These are phyloP conservation scores for Asbolus verrucosus DNA, from an alignment of 1,140 invertebrate species.

Conservation along the genomic window DNA sequence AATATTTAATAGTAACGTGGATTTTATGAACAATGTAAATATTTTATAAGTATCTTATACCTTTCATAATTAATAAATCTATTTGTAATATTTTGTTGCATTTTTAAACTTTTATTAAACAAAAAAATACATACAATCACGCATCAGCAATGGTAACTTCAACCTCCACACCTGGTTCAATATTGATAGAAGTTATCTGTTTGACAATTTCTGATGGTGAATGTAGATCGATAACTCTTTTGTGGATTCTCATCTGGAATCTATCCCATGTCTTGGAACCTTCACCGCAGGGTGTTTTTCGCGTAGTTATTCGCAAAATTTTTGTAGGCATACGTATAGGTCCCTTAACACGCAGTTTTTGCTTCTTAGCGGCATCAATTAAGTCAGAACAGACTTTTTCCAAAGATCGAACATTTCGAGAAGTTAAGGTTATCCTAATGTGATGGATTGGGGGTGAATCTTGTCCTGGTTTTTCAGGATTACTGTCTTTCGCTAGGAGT, in stretches of 20 bases:
- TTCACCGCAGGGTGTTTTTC: constrained; percentile 99
- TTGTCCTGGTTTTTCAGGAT: constrained; percentile 86
- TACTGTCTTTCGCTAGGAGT: constrained; percentile 72
- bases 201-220: constrained; percentile 98
- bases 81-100: no score
- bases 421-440: constrained; percentile 97
- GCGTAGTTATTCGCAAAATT: constrained; percentile 94
- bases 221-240: constrained; percentile 97
- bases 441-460: constrained; percentile 89
- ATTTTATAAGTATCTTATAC: no score
- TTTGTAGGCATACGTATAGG: constrained; percentile 98
- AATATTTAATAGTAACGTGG: no score
- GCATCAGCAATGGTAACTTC: constrained; percentile 98
- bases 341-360: constrained; percentile 96
- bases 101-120: constrained; percentile 15
- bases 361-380: constrained; percentile 96
- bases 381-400: constrained; percentile 98
- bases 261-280: constrained; percentile 99
- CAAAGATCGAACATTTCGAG: constrained; percentile 94
- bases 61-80: no score
- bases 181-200: constrained; percentile 98
- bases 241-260: constrained; percentile 98
- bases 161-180: constrained; percentile 99
- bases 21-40: constrained; percentile 11
- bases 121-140: constrained; percentile 65